Evolutionary conservation across 2,797 vertebrate species (phyloP).

Genomic region (Betta splendens): DNA sequence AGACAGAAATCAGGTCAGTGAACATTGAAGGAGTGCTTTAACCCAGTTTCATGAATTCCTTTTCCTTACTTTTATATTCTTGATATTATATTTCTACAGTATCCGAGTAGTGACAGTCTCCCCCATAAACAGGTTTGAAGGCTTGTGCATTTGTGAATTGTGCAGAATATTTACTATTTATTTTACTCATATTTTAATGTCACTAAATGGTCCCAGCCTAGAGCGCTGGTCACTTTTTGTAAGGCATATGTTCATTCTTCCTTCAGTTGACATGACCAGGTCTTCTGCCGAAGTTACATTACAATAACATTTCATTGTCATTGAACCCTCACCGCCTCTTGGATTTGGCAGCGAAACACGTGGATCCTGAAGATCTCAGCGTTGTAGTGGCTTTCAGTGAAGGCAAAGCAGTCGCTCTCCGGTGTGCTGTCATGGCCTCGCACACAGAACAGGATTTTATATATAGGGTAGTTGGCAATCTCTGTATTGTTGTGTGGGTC

Average conservation of each 20-base stretch:
- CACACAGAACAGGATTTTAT: constrained; percentile 99
- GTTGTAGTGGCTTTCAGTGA: constrained; percentile 99
- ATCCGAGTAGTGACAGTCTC: constrained; percentile 14
- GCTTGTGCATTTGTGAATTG: constrained; percentile 14
- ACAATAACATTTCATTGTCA: neutral
- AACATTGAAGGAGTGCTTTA: constrained; percentile 47
- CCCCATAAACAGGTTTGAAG: constrained; percentile 4
- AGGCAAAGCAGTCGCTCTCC: constrained; percentile 98
- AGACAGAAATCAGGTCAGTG: constrained; percentile 66
- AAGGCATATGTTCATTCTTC: neutral
- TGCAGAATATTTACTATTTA: neutral
- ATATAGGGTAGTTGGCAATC: constrained; percentile 98
- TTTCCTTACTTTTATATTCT: constrained; percentile 15
- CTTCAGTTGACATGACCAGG: neutral
- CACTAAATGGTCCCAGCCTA: no score
- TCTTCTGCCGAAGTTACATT: no score
- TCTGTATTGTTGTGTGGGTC: constrained; percentile 93
- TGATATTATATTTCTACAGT: constrained; percentile 10
- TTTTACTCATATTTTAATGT: no score
- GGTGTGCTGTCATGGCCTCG: constrained; percentile 94
- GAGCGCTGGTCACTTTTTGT: neutral
- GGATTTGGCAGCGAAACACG: constrained; percentile 98
- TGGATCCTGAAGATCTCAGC: constrained; percentile 99
- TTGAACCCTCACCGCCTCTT: constrained; percentile 91
- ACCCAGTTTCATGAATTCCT: constrained; percentile 45